Base-by-base conservation (phyloP, 2,797 vertebrate species). In the Peromyscus aztecus region DNA sequence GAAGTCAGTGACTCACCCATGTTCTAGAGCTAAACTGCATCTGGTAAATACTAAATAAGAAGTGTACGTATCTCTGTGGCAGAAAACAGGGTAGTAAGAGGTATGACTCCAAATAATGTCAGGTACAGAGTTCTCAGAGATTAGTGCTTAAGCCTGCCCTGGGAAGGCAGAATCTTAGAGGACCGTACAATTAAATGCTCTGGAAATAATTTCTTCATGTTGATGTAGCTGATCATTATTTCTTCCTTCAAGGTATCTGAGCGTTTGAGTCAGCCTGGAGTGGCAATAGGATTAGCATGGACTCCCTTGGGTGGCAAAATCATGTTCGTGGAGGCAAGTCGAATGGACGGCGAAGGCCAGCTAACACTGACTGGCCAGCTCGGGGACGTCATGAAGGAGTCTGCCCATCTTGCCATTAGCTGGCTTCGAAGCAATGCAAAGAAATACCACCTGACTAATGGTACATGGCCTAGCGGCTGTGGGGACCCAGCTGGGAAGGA, bases 251-350 rank as follows among this genome's bases (percentile, higher is more conserved):
- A 99, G 99, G 99, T 99, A 49, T 99, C 99, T 0, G 99, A 99
- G 98, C 99, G 99, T 1, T 98, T 99, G 91, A 99, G 98, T 12
- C 99, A 99, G 91, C 99, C 99, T 0, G 99, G 99, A 0, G 99
- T 99, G 59, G 99, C 99, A 12, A 98, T 99, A 1, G 99, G 99
- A 0, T 98, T 99, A 98, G 99, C 99, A 12, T 99, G 99, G 99
- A 99, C 99, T 0, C 99, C 99, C 0, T 97, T 99, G 27, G 99
- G 99, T 0, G 99, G 99, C 14, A 99, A 99, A 98, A 99, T 99
- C 98, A 99, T 99, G 99, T 99, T 99, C 21, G 99, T 99, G 90
- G 99, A 99, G 94, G 99, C 99, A 14, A 99, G 99, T 91, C 99
- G 99, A 5, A 99, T 99, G 99, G 99, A 99, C 0, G 99, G 99